phyloP scores from a whole-genome alignment of 2,888 invertebrate species.

The Clusia tigrina region DNA sequence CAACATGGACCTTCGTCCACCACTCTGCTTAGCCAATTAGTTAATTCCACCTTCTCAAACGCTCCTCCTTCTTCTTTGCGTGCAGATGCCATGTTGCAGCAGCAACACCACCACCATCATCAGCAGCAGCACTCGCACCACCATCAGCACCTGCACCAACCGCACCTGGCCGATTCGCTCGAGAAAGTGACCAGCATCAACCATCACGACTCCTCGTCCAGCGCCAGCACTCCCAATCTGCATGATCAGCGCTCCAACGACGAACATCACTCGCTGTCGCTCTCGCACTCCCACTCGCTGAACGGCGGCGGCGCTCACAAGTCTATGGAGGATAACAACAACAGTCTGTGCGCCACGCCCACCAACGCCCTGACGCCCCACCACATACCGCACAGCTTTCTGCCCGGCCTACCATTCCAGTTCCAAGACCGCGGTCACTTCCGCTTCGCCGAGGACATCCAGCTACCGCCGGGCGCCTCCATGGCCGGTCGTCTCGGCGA shows the following conservation, averaged over 20 bases:
- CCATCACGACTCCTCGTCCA: slow-evolving; percentile 62
- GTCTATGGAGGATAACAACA: slow-evolving; percentile 54
- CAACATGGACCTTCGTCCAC: slow-evolving; percentile 66
- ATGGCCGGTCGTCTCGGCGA: slow-evolving; percentile 87
- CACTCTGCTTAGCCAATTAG: slow-evolving; percentile 65
- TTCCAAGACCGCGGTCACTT: slow-evolving; percentile 80
- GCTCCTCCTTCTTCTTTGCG: slow-evolving; percentile 52
- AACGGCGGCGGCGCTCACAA: slow-evolving; percentile 6
- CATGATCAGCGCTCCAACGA: slow-evolving; percentile 50
- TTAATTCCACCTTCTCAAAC: slow-evolving; percentile 64
- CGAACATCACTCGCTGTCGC: slow-evolving; percentile 35
- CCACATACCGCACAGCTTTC: slow-evolving; percentile 66
- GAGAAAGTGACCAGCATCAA: slow-evolving; percentile 36
- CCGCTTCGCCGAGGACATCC: slow-evolving; percentile 80
- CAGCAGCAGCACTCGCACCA: slow-evolving; percentile 28
- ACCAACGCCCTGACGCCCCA: slow-evolving; percentile 39
- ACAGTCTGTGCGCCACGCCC: slow-evolving; percentile 49
- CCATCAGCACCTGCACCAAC: slow-evolving; percentile 60
- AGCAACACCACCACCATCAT: slow-evolving; percentile 27
- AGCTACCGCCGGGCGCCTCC: slow-evolving; percentile 77
- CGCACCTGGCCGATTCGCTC: slow-evolving; percentile 38
- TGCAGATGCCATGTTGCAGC: slow-evolving; percentile 45
- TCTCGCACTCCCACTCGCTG: too few relatives aligned
- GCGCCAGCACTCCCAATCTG: slow-evolving; percentile 66
- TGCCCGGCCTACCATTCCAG: slow-evolving; percentile 71